Evolutionary conservation across 2,797 vertebrate genomes (phyloP), one percentile per base, ranked within the genome.

Genomic region (Tapera naevia): DNA sequence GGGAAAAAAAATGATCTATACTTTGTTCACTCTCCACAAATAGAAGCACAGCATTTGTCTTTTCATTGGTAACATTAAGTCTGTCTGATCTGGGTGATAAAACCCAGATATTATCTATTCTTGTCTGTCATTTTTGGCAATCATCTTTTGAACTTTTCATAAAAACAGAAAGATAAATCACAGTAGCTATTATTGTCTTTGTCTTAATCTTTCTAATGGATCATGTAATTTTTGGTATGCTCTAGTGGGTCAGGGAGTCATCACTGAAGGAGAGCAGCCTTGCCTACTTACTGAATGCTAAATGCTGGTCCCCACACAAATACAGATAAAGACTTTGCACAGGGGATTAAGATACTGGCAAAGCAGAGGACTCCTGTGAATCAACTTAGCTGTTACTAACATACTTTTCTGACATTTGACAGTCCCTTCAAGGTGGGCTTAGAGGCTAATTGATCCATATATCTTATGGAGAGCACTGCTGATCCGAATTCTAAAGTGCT

Each of bases 201-300:
- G 58, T 96, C 88, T 94, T 95, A 94, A 96, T 96, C 95, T 95
- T 91, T 94, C 86, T 96, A 94, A 95, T 93, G 69, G 88, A 96
- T 93, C 86, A 89, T 57, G 30, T 92, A 94, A 95, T 89, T 95
- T 95, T 92, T 91, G 75, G 67, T 95, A 80, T 92, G 54, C 75
- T 91, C 79, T 80, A 7, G 71, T 61, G 82, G 65, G 88, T 87
- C 92, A 7, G 32, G 13, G 50, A 87, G 92, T 93, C 94, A 89
- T 71, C 81, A 10, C 75, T 83, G 71, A 83, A 54, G 86, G 80
- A 95, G 57, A 94, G 70, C 71, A 93, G 62, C 18, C 51, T 76
- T 84, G 39, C 33, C 71, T 93, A 13, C 66, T 86, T 62, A 33
- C 48, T 90, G 93, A 94, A 95, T 86, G 74, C 39, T 91, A 91